Conservation (phyloP, 2,113 vertebrate species). For the Tetrax tetrax region DNA sequence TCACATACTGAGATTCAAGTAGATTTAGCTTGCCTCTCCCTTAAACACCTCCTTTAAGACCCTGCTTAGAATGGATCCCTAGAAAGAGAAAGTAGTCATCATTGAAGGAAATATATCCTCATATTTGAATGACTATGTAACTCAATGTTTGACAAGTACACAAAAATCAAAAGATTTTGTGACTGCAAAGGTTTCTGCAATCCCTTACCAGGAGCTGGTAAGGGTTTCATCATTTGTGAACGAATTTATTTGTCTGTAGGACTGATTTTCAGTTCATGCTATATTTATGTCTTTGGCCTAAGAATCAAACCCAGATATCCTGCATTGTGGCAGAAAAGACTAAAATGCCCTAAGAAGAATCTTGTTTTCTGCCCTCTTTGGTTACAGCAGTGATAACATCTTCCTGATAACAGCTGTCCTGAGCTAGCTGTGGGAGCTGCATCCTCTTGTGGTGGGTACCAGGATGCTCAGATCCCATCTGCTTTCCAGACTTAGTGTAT, state of each 20-base stretch:
- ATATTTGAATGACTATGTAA: background rate
- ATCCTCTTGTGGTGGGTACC: background rate
- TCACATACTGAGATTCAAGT: background rate
- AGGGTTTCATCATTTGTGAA: too few relatives aligned
- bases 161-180: background rate
- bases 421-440: background rate
- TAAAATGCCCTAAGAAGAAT: background rate
- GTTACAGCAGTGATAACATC: background rate
- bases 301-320: background rate
- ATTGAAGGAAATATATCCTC: background rate
- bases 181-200: background rate
- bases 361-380: background rate
- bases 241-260: too few relatives aligned
- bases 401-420: background rate
- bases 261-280: too few relatives aligned
- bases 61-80: background rate
- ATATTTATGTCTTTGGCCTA: background rate
- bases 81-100: background rate
- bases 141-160: background rate
- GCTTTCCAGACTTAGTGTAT: background rate
- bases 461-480: background rate
- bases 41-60: background rate
- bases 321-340: background rate
- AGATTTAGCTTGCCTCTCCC: background rate
- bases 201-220: background rate